phyloP scores from a whole-genome alignment of 2,113 vertebrate genomes.

The Eubucco bourcierii region DNA sequence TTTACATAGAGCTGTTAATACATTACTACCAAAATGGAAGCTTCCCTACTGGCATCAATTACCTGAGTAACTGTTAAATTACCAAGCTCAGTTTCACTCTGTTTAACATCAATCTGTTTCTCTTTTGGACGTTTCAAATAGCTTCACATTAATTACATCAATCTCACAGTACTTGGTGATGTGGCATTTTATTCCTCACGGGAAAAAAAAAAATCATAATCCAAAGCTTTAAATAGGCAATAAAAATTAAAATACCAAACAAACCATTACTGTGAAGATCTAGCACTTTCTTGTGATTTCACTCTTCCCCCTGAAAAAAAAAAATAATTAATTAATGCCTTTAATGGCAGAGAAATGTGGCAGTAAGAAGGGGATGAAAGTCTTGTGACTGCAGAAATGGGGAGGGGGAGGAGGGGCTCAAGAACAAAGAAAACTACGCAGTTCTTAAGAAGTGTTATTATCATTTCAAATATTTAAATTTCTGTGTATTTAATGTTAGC shows the following conservation, averaged over 20 bases:
- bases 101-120: neutral
- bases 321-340: neutral
- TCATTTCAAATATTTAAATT: neutral
- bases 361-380: neutral
- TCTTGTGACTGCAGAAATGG: neutral
- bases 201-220: conserved; percentile 8
- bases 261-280: neutral
- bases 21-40: neutral
- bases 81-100: neutral
- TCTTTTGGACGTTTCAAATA: neutral
- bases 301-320: accelerated
- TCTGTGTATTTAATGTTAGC: neutral
- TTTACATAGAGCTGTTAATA: neutral
- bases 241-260: conserved; percentile 35
- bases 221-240: neutral
- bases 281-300: neutral
- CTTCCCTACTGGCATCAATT: neutral
- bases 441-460: neutral
- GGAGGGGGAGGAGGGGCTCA: neutral
- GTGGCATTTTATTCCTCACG: neutral
- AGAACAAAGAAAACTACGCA: neutral
- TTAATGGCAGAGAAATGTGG: neutral
- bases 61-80: neutral
- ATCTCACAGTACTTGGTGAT: neutral
- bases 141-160: neutral